Evolutionary conservation across 2,113 vertebrate species (phyloP).

Genomic region (Dipodomys ordii): DNA sequence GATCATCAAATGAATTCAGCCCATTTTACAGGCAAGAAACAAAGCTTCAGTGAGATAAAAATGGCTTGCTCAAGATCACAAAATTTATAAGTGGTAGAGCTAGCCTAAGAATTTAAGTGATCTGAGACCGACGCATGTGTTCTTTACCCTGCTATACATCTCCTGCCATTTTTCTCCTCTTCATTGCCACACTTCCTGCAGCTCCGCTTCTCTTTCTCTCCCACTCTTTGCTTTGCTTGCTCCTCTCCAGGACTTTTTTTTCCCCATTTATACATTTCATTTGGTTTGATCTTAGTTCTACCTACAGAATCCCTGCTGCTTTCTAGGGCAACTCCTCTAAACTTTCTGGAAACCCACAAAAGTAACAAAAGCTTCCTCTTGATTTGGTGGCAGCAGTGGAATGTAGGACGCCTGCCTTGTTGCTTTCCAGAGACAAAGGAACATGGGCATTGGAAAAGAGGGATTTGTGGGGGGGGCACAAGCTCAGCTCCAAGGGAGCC

Average conservation of each 20-base stretch:
- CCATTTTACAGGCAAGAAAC: constrained; percentile 34
- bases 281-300: constrained; percentile 75
- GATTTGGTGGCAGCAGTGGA: constrained; percentile 8
- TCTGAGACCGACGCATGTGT: not conserved
- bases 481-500: not conserved
- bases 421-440: constrained; percentile 60
- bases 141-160: not conserved
- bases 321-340: constrained; percentile 81
- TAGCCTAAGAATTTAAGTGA: not conserved
- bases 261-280: constrained; percentile 59
- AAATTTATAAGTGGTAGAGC: not conserved
- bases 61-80: constrained; percentile 7
- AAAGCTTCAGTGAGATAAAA: constrained; percentile 22
- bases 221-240: not conserved
- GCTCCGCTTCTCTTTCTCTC: not conserved
- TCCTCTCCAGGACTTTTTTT: constrained; percentile 52
- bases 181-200: not conserved
- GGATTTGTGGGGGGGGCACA: not conserved
- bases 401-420: constrained; percentile 54
- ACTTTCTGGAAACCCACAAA: constrained; percentile 67
- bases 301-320: constrained; percentile 68
- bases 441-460: constrained; percentile 26
- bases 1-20: not conserved
- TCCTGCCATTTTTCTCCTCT: not conserved
- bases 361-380: constrained; percentile 70